A percentile compares a stretch with the other conserved stretches of the same genome.
These are phyloP conservation scores for Papilio aristodemus DNA, from an alignment of 1,140 invertebrate species.

Conservation along the genomic window DNA sequence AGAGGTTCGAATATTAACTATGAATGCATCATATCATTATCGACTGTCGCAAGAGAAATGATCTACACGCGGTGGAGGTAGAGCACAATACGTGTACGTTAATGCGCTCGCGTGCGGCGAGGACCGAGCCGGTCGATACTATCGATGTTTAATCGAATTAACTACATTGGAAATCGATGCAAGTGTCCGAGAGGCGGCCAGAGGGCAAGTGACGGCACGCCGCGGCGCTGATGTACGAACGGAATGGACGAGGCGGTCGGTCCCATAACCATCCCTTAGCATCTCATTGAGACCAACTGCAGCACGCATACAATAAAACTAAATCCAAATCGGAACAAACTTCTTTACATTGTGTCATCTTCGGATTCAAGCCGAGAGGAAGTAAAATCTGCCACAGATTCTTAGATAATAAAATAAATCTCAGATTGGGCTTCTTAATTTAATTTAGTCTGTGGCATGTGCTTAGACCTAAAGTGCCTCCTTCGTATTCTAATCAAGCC, in stretches of 20 bases:
- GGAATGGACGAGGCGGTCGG: not conserved
- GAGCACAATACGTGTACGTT: not conserved
- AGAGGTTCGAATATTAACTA: not conserved
- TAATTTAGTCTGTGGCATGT: too few relatives aligned
- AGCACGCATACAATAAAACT: too few relatives aligned
- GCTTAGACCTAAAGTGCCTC: not conserved
- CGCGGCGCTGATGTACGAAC: not conserved
- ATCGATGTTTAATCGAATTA: conserved; percentile 39
- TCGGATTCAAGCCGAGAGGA: too few relatives aligned
- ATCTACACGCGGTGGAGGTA: not conserved
- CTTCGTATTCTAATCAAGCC: not conserved
- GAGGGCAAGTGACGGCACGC: not conserved
- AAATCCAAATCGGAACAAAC: too few relatives aligned
- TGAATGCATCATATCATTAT: conserved; percentile 1
- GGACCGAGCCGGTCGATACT: conserved; percentile 4
- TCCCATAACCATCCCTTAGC: too few relatives aligned
- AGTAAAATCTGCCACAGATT: too few relatives aligned
- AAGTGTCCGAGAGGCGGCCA: not conserved
- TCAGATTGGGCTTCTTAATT: too few relatives aligned
- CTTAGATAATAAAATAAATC: too few relatives aligned
- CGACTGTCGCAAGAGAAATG: not conserved
- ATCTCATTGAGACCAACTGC: too few relatives aligned
- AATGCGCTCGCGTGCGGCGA: conserved; percentile 2
- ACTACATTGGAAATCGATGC: conserved; percentile 30
- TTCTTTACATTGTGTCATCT: too few relatives aligned